Evolutionary conservation across 2,797 vertebrate species (phyloP), one percentile per base, ranked within the genome.

Genomic region (Argentina silus): DNA sequence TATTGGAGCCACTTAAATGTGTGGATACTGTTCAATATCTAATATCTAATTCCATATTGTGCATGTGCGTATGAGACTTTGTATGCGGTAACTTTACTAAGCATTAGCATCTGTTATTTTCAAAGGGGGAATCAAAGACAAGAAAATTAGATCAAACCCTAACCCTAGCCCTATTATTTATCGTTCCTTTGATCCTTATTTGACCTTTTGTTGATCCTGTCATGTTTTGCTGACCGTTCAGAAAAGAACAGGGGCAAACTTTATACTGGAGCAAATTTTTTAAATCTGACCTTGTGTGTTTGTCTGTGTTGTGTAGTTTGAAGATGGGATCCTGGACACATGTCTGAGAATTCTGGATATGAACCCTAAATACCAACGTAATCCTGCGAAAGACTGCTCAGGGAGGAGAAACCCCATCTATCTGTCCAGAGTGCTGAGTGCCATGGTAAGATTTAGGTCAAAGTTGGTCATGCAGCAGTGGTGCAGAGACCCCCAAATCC

Each of bases 341-440:
- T 97, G 96, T 86, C 91, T 98, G 69, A 84, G 69, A 65, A 90
- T 99, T 76, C 78, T 99, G 88, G 96, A 99, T 65, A 78, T 86
- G 81, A 99, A 95, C 91, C 96, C 97, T 56, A 98, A 97, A 83
- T 95, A 89, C 85, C 72, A 93, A 74, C 85, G 55, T 9, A 91
- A 97, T 69, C 91, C 95, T 17, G 79, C 89, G 56, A 90, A 88
- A 51, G 97, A 99, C 69, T 95, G 92, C 77, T 95, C 96, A 1
- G 94, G 93, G n/a, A 95, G 97, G 78, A 93, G 92, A 6, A 95
- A 94, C 74, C 96, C 97, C 0, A 81, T 96, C 51, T 98, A 99
- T 6, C 90, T 99, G 3, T 92, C 94, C 85, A 91, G 98, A 82
- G 95, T 97, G 73, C 93, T 99, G 56, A 99, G 97, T 47, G 94